These are phyloP conservation scores for Phyto melanocephala DNA, from an alignment of 2,888 invertebrate species.

Conservation along the genomic window DNA sequence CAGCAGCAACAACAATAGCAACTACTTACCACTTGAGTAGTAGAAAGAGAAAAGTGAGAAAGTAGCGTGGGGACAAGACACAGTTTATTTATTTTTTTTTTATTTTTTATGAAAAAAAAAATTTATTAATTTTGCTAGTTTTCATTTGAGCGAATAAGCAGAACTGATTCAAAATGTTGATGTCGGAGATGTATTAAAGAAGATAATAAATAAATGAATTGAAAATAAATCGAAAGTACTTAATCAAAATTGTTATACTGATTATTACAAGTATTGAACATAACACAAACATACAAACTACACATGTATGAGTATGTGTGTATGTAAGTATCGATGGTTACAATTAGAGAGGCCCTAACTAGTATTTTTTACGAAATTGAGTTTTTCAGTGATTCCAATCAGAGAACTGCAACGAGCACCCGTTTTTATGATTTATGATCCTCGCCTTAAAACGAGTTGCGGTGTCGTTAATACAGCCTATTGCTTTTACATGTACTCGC, in stretches of 20 bases:
- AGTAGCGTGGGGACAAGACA: background rate
- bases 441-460: too few relatives aligned
- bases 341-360: too few relatives aligned
- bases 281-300: slow-evolving; percentile 33
- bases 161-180: background rate
- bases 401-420: too few relatives aligned
- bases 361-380: too few relatives aligned
- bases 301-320: background rate
- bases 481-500: too few relatives aligned
- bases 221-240: background rate
- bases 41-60: background rate
- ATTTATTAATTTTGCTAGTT: background rate
- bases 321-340: too few relatives aligned
- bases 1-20: background rate
- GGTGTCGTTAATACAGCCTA: too few relatives aligned
- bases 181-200: background rate
- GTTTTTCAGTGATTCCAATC: too few relatives aligned
- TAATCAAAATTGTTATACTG: background rate
- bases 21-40: too few relatives aligned
- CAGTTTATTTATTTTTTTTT: background rate
- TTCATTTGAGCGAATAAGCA: background rate
- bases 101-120: background rate
- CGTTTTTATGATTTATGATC: too few relatives aligned
- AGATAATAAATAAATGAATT: background rate
- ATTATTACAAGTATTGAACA: background rate